Conservation (phyloP, 2,888 invertebrate genomes). For the Synanthedon vespiformis region DNA sequence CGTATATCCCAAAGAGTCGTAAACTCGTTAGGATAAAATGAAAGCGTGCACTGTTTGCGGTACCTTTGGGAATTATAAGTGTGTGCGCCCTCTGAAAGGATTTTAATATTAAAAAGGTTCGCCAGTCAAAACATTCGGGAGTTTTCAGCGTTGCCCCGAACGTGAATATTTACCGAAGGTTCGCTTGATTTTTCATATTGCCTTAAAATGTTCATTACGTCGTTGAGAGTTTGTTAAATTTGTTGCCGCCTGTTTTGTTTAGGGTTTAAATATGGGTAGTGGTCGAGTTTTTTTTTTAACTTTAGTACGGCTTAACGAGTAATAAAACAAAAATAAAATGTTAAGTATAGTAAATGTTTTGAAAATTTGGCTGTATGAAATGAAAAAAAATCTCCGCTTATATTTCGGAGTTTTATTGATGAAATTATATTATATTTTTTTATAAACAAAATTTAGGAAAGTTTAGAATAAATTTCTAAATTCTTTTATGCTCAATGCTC, state of each 20-base stretch:
- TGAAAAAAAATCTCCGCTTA: too few relatives aligned
- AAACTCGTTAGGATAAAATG: conserved; percentile 17
- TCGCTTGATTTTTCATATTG: conserved; percentile 7
- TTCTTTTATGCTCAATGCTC: too few relatives aligned
- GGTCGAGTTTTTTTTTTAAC: too few relatives aligned
- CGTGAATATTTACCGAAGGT: conserved; percentile 12
- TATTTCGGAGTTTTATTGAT: too few relatives aligned
- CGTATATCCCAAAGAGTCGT: conserved; percentile 14
- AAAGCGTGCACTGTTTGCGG: conserved; percentile 13
- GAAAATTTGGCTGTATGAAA: too few relatives aligned
- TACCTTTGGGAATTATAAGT: conserved; percentile 14
- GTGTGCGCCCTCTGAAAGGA: conserved; percentile 16
- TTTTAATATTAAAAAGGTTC: conserved; percentile 22
- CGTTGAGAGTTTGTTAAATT: conserved; percentile 1
- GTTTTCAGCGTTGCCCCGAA: conserved; percentile 4
- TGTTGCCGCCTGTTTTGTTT: conserved; percentile 1
- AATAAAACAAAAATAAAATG: too few relatives aligned
- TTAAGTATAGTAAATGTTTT: too few relatives aligned
- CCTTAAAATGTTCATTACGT: background rate
- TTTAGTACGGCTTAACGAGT: too few relatives aligned
- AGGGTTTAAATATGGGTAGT: too few relatives aligned
- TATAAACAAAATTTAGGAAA: too few relatives aligned
- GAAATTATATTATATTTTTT: too few relatives aligned
- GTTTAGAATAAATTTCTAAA: too few relatives aligned
- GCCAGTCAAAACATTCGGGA: conserved; percentile 13